Base-by-base conservation (phyloP, 2,113 vertebrate genomes). In the Machaerirhynchus nigripectus region DNA sequence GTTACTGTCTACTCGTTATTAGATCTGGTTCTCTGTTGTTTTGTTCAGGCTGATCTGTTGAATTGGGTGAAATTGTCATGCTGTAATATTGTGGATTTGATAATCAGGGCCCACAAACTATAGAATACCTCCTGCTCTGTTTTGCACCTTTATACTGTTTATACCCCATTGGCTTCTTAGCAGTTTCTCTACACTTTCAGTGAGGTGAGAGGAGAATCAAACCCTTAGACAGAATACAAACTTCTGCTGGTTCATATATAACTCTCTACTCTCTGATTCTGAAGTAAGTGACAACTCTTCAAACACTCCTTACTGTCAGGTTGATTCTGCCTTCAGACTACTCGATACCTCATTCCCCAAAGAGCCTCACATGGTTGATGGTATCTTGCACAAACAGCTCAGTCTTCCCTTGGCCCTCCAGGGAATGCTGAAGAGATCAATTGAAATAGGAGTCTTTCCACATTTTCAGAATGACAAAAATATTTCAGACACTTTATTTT, bases 181-280 rank as follows among this genome's bases (percentile, higher is more conserved):
- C 3, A 3, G 30, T 67, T 88, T 87, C 57, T 77, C 70, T 76
- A 44, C 61, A 63, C 44, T 88, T 90, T 28, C 61, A 44, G 23
- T 40, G 63, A 79, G 37, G 55, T 83, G 82, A 90, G 63, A 89
- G 69, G 65, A 90, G 59, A 95, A 94, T 76, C 76, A 94, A 88
- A 87, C 74, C 63, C 50, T 94, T 40, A 85, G 63, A n/a, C 9
- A 70, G 59, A 79, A 90, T 31, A 87, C 42, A 94, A 91, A 47
- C 52, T 46, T 83, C 35, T 69, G 27, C 68, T 85, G 16, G n/a
- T 67, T 95, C 68, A 37, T 28, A 59, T 60, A 33, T 52, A 90
- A 59, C 75, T 77, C 35, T 57, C 30, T 50, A 11, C 21, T 47
- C 42, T 86, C 47, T 94, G 60, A 55, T 93, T 52, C 35, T 69